Evolutionary conservation across 2,888 invertebrate species (phyloP), one percentile per base, ranked within the genome.

Genomic region (Orthonychiurus folsomi): DNA sequence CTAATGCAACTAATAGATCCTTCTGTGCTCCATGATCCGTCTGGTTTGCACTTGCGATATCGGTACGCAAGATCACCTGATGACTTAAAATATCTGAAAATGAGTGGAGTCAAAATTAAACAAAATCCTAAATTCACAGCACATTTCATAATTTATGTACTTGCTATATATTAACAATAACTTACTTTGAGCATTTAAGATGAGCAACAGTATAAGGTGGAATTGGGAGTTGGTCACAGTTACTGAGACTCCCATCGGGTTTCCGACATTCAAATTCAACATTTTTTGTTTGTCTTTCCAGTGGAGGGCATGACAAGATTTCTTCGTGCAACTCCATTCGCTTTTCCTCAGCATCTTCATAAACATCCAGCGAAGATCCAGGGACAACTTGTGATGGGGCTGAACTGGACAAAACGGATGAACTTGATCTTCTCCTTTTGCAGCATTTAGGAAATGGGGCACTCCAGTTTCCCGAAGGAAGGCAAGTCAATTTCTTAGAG

Each of bases 21-120:
- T 56, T 66, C 66, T 12, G 62, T 64, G 15, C 60, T 60, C 66
- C 66, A 66, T 1, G 64, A 52, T 5, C 64, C 66, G 55, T 66
- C 66, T 1, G 66, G 66, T 48, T 66, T 66, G 28, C 66, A 66
- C 47, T 66, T 66, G 48, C 66, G 28, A 50, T 66, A 66, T 18
- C 66, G 58, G 56, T 66, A 66, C 9, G 66, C 66, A 9, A 66
- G 24, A 37, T 66, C 64, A 9, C 56, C 62, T 21, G 62, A 52
- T 0, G 66, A 66, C 52, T 60, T 62, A 56, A 62, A 66, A 37
- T 66, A 66, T 23, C 66, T 66, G 56, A 21, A 61, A 55, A n/a
- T n/a, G n/a, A n/a, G n/a, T n/a, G n/a, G n/a, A n/a, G n/a, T n/a
- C n/a, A n/a, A n/a, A n/a, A n/a, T n/a, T n/a, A 15, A 56, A 50